Percentiles rank a stretch among this genome's conserved stretches.
phyloP scores from a whole-genome alignment of 2,888 invertebrate species.

The Eristalis intricaria region DNA sequence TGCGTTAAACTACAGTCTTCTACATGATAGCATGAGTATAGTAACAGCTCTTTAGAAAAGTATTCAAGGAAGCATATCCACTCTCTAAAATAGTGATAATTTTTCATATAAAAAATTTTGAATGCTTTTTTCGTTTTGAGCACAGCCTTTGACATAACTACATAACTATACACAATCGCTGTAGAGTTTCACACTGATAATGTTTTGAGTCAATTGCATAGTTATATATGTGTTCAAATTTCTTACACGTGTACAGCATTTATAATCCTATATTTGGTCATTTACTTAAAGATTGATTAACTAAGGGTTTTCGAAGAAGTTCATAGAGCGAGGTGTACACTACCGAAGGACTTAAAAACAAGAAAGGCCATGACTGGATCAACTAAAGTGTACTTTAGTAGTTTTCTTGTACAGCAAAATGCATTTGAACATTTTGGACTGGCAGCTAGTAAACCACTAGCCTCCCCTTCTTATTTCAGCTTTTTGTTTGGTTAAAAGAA shows the following conservation, averaged over 20 bases:
- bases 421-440: neutral
- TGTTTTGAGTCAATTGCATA: neutral
- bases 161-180: neutral
- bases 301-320: neutral
- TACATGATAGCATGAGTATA: neutral
- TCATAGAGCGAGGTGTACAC: neutral
- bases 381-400: neutral
- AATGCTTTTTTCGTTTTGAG: neutral
- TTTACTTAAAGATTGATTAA: neutral
- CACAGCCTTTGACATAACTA: slow-evolving; percentile 9
- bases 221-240: neutral
- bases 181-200: neutral
- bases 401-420: too few species aligned
- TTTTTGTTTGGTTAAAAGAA: too few species aligned
- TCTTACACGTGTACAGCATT: neutral
- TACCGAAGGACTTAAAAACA: neutral
- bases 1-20: neutral
- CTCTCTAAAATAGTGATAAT: neutral
- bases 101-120: slow-evolving; percentile 26
- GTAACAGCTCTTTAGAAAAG: neutral
- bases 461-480: too few species aligned
- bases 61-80: neutral
- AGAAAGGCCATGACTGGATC: neutral
- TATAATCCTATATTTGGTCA: neutral
- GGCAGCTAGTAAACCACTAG: neutral